Evolutionary conservation across 2,113 vertebrate genomes (phyloP), one percentile per base, ranked within the genome.

Genomic region (Brachyhypopomus gauderio): DNA sequence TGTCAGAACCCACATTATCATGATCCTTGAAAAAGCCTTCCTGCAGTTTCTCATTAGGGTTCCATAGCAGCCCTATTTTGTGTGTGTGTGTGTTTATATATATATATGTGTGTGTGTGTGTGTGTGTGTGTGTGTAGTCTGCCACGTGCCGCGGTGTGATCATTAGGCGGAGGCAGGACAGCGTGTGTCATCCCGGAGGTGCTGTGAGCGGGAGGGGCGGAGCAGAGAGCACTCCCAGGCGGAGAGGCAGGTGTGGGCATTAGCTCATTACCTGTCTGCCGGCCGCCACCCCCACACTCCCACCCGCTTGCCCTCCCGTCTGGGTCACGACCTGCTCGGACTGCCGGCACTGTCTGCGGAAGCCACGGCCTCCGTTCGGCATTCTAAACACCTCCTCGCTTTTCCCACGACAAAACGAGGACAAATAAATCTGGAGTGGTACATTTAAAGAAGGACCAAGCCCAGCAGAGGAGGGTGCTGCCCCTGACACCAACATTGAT

Each of bases 341-440:
- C 72, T 72, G 22, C 71, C 69, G 5, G 0, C 23, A 59, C 41
- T 62, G 58, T 22, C 19, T 22, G n/a, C 58, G 25, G 1, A 22
- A 56, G 67, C 36, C 27, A 25, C 38, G 23, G 73, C 75, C 74
- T 73, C 67, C 25, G 72, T 23, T 41, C 59, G 52, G 23, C 41
- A 79, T 79, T 75, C 59, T 38, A 67, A 84, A 72, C 73, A 34
- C 30, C 25, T 84, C 27, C 5, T 41, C 30, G 38, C n/a, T 71
- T 25, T 70, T 76, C 20, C 72, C 25, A 52, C 1, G 45, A 52
- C 45, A 52, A 52, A 52, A 52, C 45, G 45, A 52, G 45, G 12
- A 1, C 59, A 36, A 14, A 81, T 71, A 27, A 73, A 73, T 73
- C 19, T 23, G 3, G 48, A 60, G 45, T 58, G 7, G 59, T 19